Evolutionary conservation across 1,140 invertebrate species (phyloP).

Genomic region (Odontomachus brunneus): DNA sequence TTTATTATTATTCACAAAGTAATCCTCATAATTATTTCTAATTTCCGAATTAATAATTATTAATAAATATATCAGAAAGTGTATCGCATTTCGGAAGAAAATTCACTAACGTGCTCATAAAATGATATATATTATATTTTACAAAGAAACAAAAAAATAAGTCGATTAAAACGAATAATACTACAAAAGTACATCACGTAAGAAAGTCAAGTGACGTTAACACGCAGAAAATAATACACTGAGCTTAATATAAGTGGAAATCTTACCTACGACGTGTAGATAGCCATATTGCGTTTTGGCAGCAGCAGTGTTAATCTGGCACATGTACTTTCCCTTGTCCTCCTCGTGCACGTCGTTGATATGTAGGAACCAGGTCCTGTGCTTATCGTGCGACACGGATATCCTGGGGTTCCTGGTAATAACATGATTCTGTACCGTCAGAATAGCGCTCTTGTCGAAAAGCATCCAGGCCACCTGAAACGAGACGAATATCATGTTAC

Average conservation of each 20-base stretch:
- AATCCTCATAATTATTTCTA: too few relatives aligned
- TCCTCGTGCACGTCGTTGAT: conserved; percentile 95
- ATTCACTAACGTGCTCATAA: too few relatives aligned
- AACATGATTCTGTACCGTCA: conserved; percentile 96
- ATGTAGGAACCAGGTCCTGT: conserved; percentile 95
- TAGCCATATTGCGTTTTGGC: conserved; percentile 97
- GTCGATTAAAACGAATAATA: too few relatives aligned
- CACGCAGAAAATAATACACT: background rate
- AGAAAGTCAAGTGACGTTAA: too few relatives aligned
- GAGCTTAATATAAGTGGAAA: background rate
- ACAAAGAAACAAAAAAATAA: too few relatives aligned
- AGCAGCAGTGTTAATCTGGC: conserved; percentile 97
- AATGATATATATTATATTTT: too few relatives aligned
- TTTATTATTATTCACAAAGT: too few relatives aligned
- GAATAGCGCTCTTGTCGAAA: conserved; percentile 96
- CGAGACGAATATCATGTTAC: conserved; percentile 63
- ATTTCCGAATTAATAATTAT: too few relatives aligned
- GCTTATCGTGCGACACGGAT: conserved; percentile 94
- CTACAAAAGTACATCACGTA: too few relatives aligned
- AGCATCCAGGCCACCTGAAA: conserved; percentile 97
- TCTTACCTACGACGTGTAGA: conserved; percentile 96
- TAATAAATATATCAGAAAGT: too few relatives aligned
- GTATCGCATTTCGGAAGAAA: too few relatives aligned
- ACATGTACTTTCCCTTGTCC: conserved; percentile 97
- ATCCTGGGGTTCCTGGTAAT: conserved; percentile 96